A percentile compares a stretch with the other conserved stretches of the same genome.
Conservation (phyloP, 2,888 invertebrate genomes). For the Vannuccia rotundouncinata region DNA sequence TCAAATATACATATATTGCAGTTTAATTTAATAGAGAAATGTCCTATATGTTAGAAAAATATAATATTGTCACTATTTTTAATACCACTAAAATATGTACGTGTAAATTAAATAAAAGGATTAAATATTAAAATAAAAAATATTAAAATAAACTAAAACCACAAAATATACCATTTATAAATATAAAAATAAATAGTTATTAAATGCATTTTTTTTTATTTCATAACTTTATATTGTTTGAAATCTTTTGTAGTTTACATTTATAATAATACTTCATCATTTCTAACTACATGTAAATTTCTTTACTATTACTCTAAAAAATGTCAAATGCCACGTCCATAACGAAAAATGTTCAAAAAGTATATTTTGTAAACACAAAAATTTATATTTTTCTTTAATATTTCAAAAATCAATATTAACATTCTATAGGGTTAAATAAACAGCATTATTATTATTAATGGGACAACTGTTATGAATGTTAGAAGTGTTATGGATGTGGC, state of each 20-base stretch:
- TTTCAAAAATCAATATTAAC: slow-evolving; percentile 7
- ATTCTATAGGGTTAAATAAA: slow-evolving; percentile 20
- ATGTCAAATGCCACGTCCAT: slow-evolving; percentile 3
- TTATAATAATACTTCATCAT: slow-evolving; percentile 9
- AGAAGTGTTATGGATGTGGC: neutral
- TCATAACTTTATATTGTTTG: neutral
- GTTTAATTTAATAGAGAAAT: slow-evolving; percentile 22
- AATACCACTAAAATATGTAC: slow-evolving; percentile 7
- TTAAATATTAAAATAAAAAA: neutral
- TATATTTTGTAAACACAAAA: neutral
- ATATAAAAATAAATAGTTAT: too few relatives aligned
- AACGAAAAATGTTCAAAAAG: slow-evolving; percentile 23
- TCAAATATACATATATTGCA: slow-evolving; percentile 10
- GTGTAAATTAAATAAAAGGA: too few relatives aligned
- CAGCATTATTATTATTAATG: slow-evolving; percentile 15
- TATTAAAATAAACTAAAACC: neutral
- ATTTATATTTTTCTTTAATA: neutral
- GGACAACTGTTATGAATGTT: slow-evolving; percentile 3
- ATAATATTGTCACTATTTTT: slow-evolving; percentile 8
- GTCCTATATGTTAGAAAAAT: slow-evolving; percentile 18
- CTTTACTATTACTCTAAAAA: neutral
- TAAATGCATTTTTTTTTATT: neutral
- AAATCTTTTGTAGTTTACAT: slow-evolving; percentile 13
- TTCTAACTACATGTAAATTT: slow-evolving; percentile 3
- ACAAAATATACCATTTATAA: slow-evolving; percentile 18